Conservation (phyloP, 2,797 vertebrate species). For the Euphonia xanthogaster region DNA sequence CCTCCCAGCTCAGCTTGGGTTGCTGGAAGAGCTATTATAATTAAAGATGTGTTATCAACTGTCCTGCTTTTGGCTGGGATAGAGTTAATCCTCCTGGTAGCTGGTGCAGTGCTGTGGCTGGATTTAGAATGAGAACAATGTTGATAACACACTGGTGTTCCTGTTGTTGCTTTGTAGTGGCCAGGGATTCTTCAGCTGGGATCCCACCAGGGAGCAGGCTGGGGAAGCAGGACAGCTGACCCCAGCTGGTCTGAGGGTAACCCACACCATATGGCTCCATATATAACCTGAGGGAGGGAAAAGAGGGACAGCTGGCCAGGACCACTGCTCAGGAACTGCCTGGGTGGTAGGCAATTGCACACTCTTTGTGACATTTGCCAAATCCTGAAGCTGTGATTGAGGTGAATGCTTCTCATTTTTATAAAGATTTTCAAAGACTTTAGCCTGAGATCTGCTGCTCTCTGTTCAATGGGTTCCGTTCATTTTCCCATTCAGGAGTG, state of each 20-base stretch:
- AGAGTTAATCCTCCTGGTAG: not conserved
- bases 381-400: not conserved
- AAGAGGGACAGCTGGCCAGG: not conserved
- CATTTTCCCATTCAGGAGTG: not conserved
- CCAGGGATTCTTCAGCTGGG: not conserved
- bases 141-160: not conserved
- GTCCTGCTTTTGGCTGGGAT: not conserved
- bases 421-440: not conserved
- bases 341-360: not conserved
- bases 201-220: not conserved
- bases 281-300: not conserved
- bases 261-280: not conserved
- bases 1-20: not conserved
- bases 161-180: not conserved
- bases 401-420: not conserved
- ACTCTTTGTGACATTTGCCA: accelerated
- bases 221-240: not conserved
- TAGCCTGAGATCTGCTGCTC: not conserved
- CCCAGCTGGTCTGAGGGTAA: not conserved
- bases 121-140: not conserved
- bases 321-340: not conserved
- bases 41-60: not conserved
- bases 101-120: no score
- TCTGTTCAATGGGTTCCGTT: not conserved
- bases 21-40: not conserved